Evolutionary conservation across 1,140 invertebrate genomes (phyloP), one percentile per base, ranked within the genome.

Genomic region (Bilobella aurantiaca): DNA sequence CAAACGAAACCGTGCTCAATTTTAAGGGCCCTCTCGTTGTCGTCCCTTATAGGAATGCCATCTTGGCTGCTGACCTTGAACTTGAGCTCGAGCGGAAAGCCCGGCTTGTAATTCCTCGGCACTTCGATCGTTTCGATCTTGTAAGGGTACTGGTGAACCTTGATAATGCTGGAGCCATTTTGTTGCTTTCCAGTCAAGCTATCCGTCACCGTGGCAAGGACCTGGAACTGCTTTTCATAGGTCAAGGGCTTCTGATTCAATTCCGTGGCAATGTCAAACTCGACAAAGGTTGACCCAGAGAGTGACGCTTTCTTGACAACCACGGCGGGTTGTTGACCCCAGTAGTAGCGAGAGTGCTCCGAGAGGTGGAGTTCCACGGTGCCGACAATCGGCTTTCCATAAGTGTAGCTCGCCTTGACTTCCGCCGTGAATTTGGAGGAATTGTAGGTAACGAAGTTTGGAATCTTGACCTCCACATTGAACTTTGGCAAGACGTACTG

Each of bases 401-500:
- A 88, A 3, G 85, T 87, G 72, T 89, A 89, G 90, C 87, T 89
- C 8, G 91, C 89, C 42, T 86, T 84, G 8, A 96, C 82, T 27
- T 86, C 89, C 3, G 86, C 86, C 18, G 80, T 82, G 29, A 95
- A 82, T 49, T 84, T 82, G 28, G 85, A 85, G 64, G 91, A 86
- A 62, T 86, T 86, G 74, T 90, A 87, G 1, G 88, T 86, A 0
- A 88, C 80, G 76, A 93, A 90, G 67, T 87, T 82, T 1, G 89
- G 86, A 0, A 89, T 82, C 61, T 88, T 83, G 25, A 96, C 83
- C 0, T 82, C 81, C 21, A 97, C 88, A 75, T 93, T 84, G 77
- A 93, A 96, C 72, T 94, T 93, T 0, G 93, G 93, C 32, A 93
- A 77, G 34, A 96, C 86, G 76, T 96, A 96, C 78, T 96, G 90